A percentile compares a stretch with the other conserved stretches of the same genome.
Evolutionary conservation across 2,797 vertebrate genomes (phyloP).

Genomic region (Sebastes steindachneri): DNA sequence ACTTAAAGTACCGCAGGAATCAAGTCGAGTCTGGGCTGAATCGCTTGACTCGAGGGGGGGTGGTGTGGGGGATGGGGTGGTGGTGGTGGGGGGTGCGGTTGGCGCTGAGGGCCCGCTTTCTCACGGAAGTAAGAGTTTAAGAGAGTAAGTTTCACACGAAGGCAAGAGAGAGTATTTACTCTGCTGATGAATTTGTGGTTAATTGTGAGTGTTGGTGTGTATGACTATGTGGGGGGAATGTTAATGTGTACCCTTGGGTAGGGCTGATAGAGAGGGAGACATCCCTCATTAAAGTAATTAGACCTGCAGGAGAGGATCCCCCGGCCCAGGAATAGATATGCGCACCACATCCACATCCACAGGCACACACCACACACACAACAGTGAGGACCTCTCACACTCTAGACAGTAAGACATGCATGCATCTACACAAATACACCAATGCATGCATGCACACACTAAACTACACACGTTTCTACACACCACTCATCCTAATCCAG

Average conservation of each 20-base stretch:
- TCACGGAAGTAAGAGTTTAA: slow-evolving; percentile 55
- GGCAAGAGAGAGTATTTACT: slow-evolving; percentile 63
- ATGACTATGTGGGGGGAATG: slow-evolving; percentile 72
- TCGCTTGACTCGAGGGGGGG: slow-evolving; percentile 10
- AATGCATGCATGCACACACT: background rate
- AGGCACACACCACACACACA: slow-evolving; percentile 24
- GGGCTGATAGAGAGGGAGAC: slow-evolving; percentile 67
- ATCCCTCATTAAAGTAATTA: slow-evolving; percentile 82
- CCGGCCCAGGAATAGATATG: slow-evolving; percentile 66
- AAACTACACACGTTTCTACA: background rate
- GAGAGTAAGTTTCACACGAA: slow-evolving; percentile 46
- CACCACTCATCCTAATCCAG: background rate
- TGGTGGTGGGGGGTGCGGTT: background rate
- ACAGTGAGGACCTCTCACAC: slow-evolving; percentile 15
- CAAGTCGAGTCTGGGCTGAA: slow-evolving; percentile 36
- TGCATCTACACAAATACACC: background rate
- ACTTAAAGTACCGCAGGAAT: slow-evolving; percentile 42
- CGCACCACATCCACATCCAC: slow-evolving; percentile 58
- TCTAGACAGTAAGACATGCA: background rate
- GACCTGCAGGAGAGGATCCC: slow-evolving; percentile 77
- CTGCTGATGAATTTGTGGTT: slow-evolving; percentile 73
- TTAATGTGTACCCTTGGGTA: slow-evolving; percentile 79
- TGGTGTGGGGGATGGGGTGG: background rate
- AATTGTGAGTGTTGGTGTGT: slow-evolving; percentile 72
- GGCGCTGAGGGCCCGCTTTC: slow-evolving; percentile 14